phyloP scores from a whole-genome alignment of 2,113 vertebrate species.

The Myanophis thanlyinensis region DNA sequence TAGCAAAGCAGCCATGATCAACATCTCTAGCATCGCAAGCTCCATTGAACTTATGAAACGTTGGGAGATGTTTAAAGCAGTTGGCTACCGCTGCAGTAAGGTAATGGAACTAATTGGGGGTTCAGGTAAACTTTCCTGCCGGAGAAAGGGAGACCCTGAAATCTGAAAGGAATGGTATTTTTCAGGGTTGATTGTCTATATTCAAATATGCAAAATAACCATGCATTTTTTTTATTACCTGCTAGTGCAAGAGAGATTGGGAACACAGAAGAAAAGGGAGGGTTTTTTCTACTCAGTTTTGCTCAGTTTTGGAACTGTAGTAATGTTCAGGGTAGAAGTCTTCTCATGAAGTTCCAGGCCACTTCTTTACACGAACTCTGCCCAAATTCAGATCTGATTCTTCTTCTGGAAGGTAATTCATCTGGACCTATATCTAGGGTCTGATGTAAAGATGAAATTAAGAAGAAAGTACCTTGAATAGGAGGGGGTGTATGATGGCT shows the following conservation, averaged over 20 bases:
- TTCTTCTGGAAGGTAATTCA: neutral
- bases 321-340: neutral
- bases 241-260: neutral
- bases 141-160: neutral
- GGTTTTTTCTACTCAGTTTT: neutral
- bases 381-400: neutral
- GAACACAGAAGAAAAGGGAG: neutral
- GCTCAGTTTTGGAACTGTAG: no score
- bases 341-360: neutral
- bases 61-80: rapidly evolving
- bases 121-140: neutral
- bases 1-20: neutral
- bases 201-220: neutral
- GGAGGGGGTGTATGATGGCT: no score
- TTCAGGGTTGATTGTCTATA: neutral
- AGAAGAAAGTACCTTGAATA: neutral
- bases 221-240: neutral
- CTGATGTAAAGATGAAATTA: neutral
- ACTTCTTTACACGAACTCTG: neutral
- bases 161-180: neutral
- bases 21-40: neutral
- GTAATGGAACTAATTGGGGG: neutral
- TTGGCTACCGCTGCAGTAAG: neutral
- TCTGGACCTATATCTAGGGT: neutral
- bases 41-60: neutral